phyloP scores from a whole-genome alignment of 2,888 invertebrate species.

The Caenorhabditis afra region DNA sequence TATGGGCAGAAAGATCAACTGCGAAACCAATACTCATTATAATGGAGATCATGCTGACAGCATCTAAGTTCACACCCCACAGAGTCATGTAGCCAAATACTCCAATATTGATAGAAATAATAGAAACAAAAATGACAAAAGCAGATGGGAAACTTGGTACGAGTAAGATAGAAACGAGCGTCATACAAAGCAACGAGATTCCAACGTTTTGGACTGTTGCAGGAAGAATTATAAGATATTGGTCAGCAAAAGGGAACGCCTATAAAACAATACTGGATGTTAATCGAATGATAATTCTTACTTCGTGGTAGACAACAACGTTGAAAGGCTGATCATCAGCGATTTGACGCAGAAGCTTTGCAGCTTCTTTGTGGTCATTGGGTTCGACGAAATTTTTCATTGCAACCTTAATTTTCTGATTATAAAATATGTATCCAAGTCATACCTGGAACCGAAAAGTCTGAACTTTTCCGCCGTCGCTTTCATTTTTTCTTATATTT shows the following conservation, averaged over 20 bases:
- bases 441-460: slow-evolving; percentile 77
- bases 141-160: slow-evolving; percentile 85
- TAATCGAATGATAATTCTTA: slow-evolving; percentile 7
- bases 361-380: slow-evolving; percentile 79
- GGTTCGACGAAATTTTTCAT: slow-evolving; percentile 79
- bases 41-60: slow-evolving; percentile 91
- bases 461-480: slow-evolving; percentile 61
- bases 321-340: slow-evolving; percentile 76
- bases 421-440: background rate
- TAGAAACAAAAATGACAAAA: slow-evolving; percentile 92
- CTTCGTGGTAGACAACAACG: slow-evolving; percentile 65
- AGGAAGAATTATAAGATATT: slow-evolving; percentile 79
- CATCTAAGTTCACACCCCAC: slow-evolving; percentile 89
- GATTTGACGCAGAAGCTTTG: slow-evolving; percentile 74
- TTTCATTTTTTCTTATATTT: slow-evolving; percentile 75
- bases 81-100: slow-evolving; percentile 96
- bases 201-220: slow-evolving; percentile 86
- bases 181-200: slow-evolving; percentile 88
- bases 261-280: slow-evolving; percentile 18
- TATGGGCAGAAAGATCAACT: slow-evolving; percentile 92
- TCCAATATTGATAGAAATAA: slow-evolving; percentile 92
- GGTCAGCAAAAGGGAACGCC: slow-evolving; percentile 80
- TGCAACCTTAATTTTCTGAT: slow-evolving; percentile 68
- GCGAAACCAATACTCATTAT: slow-evolving; percentile 98
- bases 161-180: slow-evolving; percentile 92